Conservation (phyloP, 2,113 vertebrate species). For the Stegostoma tigrinum region DNA sequence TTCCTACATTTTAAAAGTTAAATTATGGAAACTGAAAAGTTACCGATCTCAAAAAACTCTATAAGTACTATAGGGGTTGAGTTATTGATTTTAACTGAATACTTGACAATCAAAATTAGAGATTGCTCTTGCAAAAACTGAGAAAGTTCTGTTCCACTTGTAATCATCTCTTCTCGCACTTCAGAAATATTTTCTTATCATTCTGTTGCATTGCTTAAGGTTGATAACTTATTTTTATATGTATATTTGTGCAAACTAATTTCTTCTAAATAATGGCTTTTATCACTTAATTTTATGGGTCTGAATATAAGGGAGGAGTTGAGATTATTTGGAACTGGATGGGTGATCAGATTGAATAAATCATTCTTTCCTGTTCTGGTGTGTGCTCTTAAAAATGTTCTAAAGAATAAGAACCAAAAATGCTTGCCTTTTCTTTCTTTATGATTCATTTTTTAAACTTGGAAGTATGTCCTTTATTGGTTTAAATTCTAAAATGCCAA, state of each 20-base stretch:
- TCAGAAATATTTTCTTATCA: neutral
- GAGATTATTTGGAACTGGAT: neutral
- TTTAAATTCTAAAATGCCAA: neutral
- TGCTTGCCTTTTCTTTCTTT: neutral
- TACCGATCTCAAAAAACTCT: neutral
- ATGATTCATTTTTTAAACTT: neutral
- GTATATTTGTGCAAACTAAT: neutral
- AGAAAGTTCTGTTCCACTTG: neutral
- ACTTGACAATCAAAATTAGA: neutral
- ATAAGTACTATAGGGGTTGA: neutral
- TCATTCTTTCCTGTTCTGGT: neutral
- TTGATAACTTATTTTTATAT: neutral
- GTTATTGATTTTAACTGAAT: neutral
- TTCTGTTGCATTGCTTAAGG: neutral
- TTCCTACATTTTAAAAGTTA: neutral
- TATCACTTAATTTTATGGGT: neutral
- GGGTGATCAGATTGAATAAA: neutral
- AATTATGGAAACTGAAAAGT: neutral
- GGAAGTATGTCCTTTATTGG: neutral
- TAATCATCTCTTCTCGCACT: neutral
- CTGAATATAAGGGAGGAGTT: neutral
- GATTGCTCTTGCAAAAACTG: neutral
- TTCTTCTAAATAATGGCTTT: neutral
- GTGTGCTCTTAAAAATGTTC: neutral
- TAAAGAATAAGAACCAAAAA: neutral